These are phyloP conservation scores for Euglossa dilemma DNA, from an alignment of 1,140 invertebrate species.

Conservation along the genomic window DNA sequence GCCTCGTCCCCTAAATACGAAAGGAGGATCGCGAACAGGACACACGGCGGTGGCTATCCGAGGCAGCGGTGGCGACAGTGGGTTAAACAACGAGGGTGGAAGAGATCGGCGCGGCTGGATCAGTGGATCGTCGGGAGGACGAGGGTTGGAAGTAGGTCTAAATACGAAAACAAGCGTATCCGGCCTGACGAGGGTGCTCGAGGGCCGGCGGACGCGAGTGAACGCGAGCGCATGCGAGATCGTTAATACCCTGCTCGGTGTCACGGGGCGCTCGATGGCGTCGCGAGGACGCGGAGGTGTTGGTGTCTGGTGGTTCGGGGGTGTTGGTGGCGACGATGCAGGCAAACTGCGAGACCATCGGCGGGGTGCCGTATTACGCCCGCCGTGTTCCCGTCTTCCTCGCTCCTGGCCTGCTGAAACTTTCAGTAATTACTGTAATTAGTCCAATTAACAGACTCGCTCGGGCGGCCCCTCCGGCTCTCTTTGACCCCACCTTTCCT, in stretches of 20 bases:
- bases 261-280: slow-evolving; percentile 64
- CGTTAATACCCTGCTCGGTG: slow-evolving; percentile 75
- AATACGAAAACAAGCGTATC: slow-evolving; percentile 74
- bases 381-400: slow-evolving; percentile 64
- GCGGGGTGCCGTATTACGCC: slow-evolving; percentile 71
- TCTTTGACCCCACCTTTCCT: slow-evolving; percentile 47
- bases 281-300: slow-evolving; percentile 66
- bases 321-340: slow-evolving; percentile 51
- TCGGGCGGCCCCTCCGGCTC: slow-evolving; percentile 73
- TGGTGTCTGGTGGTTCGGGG: slow-evolving; percentile 37
- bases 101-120: background rate
- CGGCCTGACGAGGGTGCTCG: slow-evolving; percentile 68
- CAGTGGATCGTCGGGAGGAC: slow-evolving; percentile 34
- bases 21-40: slow-evolving; percentile 68
- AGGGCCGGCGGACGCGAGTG: slow-evolving; percentile 49
- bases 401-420: slow-evolving; percentile 77
- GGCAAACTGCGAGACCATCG: slow-evolving; percentile 54
- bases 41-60: slow-evolving; percentile 50
- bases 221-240: slow-evolving; percentile 55
- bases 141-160: slow-evolving; percentile 51
- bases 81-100: slow-evolving; percentile 13
- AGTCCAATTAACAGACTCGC: slow-evolving; percentile 83
- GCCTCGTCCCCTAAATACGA: slow-evolving; percentile 25
- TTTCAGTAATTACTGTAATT: slow-evolving; percentile 83
- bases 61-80: background rate